phyloP scores from a whole-genome alignment of 1,140 invertebrate species.

The Drosophila ohnishii region DNA sequence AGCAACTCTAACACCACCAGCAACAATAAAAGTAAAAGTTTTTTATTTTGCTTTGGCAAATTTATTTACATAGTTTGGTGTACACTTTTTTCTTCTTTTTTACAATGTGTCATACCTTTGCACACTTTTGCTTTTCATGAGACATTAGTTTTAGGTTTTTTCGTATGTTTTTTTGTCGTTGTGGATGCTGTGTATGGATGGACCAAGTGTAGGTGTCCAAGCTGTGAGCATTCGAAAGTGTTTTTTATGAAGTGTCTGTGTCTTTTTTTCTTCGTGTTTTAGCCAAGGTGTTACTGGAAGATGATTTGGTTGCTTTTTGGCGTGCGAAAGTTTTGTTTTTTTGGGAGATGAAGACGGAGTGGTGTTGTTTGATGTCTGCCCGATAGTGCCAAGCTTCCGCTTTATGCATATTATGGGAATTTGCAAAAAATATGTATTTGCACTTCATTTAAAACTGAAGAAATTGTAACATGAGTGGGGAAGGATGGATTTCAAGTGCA shows the following conservation, averaged over 20 bases:
- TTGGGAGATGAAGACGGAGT: slow-evolving; percentile 16
- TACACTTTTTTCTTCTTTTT: slow-evolving; percentile 32
- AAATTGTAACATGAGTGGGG: background rate
- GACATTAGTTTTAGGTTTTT: slow-evolving; percentile 58
- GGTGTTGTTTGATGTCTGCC: slow-evolving; percentile 27
- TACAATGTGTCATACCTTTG: slow-evolving; percentile 67
- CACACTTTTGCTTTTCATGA: slow-evolving; percentile 73
- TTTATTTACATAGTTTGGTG: slow-evolving; percentile 67
- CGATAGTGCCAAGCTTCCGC: slow-evolving; percentile 38
- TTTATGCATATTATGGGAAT: slow-evolving; percentile 50
- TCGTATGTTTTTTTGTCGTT: slow-evolving; percentile 8
- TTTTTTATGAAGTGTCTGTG: slow-evolving; percentile 28
- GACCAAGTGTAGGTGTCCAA: slow-evolving; percentile 57
- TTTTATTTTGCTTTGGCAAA: slow-evolving; percentile 51
- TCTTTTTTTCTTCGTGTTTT: slow-evolving; percentile 4
- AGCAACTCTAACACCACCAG: slow-evolving; percentile 19
- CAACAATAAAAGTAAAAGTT: slow-evolving; percentile 75
- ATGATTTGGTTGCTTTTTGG: slow-evolving; percentile 51
- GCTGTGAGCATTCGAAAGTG: slow-evolving; percentile 59
- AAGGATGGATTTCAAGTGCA: no score
- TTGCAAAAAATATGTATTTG: slow-evolving; percentile 23
- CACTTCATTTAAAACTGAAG: background rate
- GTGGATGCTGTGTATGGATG: slow-evolving; percentile 33
- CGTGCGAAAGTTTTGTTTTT: slow-evolving; percentile 65
- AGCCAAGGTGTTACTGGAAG: slow-evolving; percentile 34